Evolutionary conservation across 2,888 invertebrate species (phyloP).

Genomic region (Gasteruption jaculator): DNA sequence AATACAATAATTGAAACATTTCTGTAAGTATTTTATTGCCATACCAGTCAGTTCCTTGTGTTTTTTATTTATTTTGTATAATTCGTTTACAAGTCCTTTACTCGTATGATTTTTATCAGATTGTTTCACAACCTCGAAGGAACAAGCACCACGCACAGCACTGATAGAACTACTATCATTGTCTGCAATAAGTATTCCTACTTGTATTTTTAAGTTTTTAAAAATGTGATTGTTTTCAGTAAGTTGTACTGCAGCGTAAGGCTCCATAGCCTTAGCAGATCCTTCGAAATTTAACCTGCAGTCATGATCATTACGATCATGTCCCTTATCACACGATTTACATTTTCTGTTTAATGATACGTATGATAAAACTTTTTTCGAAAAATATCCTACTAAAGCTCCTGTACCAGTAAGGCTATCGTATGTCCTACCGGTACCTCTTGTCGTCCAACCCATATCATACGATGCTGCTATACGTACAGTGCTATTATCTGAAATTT

Average conservation of each 20-base stretch:
- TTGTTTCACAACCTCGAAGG: slow-evolving; percentile 25
- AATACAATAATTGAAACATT: slow-evolving; percentile 21
- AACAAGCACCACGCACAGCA: slow-evolving; percentile 19
- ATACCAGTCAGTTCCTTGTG: slow-evolving; percentile 19
- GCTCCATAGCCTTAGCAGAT: slow-evolving; percentile 24
- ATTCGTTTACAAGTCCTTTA: slow-evolving; percentile 22
- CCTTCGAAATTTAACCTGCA: slow-evolving; percentile 25
- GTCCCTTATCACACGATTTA: slow-evolving; percentile 23
- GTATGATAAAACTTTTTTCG: slow-evolving; percentile 26
- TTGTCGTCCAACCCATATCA: slow-evolving; percentile 23
- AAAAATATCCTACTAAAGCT: slow-evolving; percentile 23
- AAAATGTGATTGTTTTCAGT: slow-evolving; percentile 20
- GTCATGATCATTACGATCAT: slow-evolving; percentile 22
- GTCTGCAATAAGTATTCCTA: slow-evolving; percentile 26
- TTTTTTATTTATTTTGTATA: slow-evolving; percentile 20
- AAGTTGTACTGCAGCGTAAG: slow-evolving; percentile 22
- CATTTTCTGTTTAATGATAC: slow-evolving; percentile 25
- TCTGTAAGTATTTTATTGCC: slow-evolving; percentile 20
- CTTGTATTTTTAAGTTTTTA: slow-evolving; percentile 20
- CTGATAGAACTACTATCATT: slow-evolving; percentile 27
- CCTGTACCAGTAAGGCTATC: slow-evolving; percentile 26
- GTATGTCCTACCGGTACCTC: slow-evolving; percentile 24
- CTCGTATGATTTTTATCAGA: slow-evolving; percentile 28
- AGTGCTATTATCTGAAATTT: slow-evolving; percentile 4
- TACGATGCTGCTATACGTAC: slow-evolving; percentile 22